Conservation (phyloP, 2,113 vertebrate species). For the Colius striatus region DNA sequence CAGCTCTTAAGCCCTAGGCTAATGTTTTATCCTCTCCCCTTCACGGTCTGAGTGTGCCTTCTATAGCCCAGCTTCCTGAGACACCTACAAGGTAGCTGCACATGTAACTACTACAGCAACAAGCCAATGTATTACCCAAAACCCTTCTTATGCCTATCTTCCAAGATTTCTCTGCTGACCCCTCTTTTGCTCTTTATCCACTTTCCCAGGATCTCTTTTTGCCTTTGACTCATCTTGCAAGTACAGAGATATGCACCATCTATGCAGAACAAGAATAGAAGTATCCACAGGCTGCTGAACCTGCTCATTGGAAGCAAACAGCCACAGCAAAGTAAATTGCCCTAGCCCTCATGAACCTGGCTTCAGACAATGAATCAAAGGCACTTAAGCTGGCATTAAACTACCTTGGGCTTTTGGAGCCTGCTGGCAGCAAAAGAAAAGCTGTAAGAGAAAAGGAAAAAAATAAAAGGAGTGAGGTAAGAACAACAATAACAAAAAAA, state of each 20-base stretch:
- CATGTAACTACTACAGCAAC: not conserved
- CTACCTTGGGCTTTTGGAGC: constrained; percentile 66
- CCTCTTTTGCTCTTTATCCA: not conserved
- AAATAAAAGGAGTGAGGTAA: not conserved
- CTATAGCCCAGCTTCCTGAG: not conserved
- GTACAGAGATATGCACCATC: constrained; percentile 19
- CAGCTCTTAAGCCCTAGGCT: not conserved
- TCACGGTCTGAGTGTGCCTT: rapidly evolving
- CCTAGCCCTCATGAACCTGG: constrained; percentile 38
- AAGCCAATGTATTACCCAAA: not conserved
- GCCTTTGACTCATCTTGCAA: not conserved
- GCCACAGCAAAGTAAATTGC: constrained; percentile 44
- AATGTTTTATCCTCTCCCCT: not conserved
- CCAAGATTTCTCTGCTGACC: not conserved
- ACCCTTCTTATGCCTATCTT: not conserved
- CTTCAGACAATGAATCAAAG: constrained; percentile 74
- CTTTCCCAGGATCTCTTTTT: not conserved
- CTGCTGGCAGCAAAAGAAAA: constrained; percentile 34
- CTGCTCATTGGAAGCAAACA: constrained; percentile 54
- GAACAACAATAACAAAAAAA: not conserved
- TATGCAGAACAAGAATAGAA: constrained; percentile 52
- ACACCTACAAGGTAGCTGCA: not conserved
- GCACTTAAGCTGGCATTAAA: constrained; percentile 73
- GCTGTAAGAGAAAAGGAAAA: not conserved
- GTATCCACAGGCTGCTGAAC: constrained; percentile 16